Evolutionary conservation across 2,113 vertebrate species (phyloP).

Genomic region (Axis porcinus): DNA sequence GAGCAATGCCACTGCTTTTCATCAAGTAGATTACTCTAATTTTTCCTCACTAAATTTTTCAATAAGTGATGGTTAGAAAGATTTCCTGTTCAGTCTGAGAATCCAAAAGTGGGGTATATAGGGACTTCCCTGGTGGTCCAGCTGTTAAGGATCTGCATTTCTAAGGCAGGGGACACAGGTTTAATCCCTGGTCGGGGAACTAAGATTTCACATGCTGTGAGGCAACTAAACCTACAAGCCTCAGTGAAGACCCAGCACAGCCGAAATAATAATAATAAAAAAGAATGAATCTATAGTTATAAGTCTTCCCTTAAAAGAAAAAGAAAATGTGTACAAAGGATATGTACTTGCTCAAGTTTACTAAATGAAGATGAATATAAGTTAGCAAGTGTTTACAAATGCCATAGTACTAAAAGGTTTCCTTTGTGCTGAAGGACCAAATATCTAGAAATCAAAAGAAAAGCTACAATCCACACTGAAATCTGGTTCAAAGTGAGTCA

Average conservation of each 20-base stretch:
- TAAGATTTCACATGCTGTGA: neutral
- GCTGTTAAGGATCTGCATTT: neutral
- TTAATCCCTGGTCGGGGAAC: neutral
- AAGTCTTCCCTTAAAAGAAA: neutral
- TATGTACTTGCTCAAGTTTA: neutral
- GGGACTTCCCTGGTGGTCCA: neutral
- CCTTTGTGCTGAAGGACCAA: neutral
- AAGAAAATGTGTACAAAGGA: neutral
- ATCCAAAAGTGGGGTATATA: neutral
- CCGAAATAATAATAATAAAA: neutral
- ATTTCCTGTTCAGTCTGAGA: neutral
- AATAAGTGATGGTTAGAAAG: neutral
- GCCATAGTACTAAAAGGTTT: neutral
- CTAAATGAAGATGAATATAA: constrained; percentile 10
- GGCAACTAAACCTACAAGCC: neutral
- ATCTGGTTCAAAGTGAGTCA: neutral
- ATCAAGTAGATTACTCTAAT: neutral
- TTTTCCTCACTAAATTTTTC: constrained; percentile 27
- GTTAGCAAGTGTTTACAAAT: neutral
- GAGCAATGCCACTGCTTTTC: neutral
- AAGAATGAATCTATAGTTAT: neutral
- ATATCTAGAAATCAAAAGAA: neutral
- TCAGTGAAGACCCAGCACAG: neutral
- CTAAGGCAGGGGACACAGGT: neutral
- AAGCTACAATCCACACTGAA: neutral